phyloP scores from a whole-genome alignment of 2,113 vertebrate genomes.

The Polyodon spathula region DNA sequence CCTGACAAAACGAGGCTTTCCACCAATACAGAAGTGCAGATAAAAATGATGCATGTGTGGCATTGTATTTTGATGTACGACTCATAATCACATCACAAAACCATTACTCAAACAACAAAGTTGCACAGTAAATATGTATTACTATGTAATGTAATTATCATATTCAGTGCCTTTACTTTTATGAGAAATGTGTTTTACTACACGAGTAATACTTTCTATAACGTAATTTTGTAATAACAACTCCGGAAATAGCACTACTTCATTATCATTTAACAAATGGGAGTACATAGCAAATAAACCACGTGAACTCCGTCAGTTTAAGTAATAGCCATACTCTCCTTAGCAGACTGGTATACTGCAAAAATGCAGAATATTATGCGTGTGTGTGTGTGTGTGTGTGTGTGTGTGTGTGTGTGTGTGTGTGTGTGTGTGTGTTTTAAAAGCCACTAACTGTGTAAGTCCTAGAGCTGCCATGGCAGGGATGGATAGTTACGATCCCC shows the following conservation, averaged over 20 bases:
- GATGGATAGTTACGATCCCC: slow-evolving; percentile 4
- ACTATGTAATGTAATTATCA: not conserved
- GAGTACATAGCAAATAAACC: not conserved
- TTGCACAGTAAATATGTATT: not conserved
- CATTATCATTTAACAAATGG: not conserved
- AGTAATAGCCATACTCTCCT: not conserved
- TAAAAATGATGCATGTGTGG: too few relatives aligned
- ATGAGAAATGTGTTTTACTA: not conserved
- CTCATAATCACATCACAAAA: not conserved
- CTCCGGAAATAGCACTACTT: not conserved
- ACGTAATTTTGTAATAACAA: not conserved
- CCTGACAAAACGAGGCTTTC: too few relatives aligned
- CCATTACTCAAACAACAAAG: too few relatives aligned
- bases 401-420: too few relatives aligned
- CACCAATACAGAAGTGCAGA: too few relatives aligned
- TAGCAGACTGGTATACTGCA: not conserved
- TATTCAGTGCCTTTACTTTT: not conserved
- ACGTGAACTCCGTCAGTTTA: not conserved
- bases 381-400: not conserved
- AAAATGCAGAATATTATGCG: not conserved
- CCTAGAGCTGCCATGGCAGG: not conserved
- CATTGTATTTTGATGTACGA: too few relatives aligned
- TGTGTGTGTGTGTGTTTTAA: not conserved
- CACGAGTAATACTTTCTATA: not conserved
- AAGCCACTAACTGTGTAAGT: not conserved